Base-by-base conservation (phyloP, 1,140 invertebrate species). In the Anoplophora glabripennis region DNA sequence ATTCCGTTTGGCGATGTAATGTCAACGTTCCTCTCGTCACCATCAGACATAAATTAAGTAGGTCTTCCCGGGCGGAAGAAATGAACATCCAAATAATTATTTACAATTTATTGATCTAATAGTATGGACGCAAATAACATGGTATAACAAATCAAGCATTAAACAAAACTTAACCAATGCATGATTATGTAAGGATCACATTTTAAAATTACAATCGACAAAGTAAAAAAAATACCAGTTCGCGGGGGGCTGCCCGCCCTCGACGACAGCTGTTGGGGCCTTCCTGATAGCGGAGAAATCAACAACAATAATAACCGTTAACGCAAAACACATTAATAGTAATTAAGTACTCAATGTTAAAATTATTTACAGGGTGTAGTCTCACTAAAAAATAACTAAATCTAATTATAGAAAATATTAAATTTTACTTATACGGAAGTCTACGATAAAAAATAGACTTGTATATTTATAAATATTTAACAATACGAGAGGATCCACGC, bases 91-190 rank as follows among this genome's bases (percentile, higher is more conserved):
- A 7, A 33, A 41, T 21, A 33, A 37, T 37, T 60, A 54, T 53
- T 48, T 48, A 53, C 44, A 54, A 58, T 60, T 48, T 44, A 48
- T 54, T 48, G 28, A 47, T 48, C 36, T 53, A 47, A 55, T 68
- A 63, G 67, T 64, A 71, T 73, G 71, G 69, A 72, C 71, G 71
- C 68, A 73, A 73, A 72, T 69, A 73, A 73, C 70, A 72, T 64
- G 64, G 63, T 72, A 66, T 63, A 70, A 72, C 67, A 70, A 65
- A 72, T 65, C 59, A 71, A 68, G 63, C 66, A 63, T 51, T 55
- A 53, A 60, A 47, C 48, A 48, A 53, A 61, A 61, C 44, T 57
- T 46, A 59, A 64, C 49, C 56, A 45, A 64, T 59, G 38, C 36
- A 46, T 44, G 38, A 34, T 44, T 53, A 61, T 28, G 21, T 45